Conservation (phyloP, 2,888 invertebrate species). For the Trissolcus brochymenae region DNA sequence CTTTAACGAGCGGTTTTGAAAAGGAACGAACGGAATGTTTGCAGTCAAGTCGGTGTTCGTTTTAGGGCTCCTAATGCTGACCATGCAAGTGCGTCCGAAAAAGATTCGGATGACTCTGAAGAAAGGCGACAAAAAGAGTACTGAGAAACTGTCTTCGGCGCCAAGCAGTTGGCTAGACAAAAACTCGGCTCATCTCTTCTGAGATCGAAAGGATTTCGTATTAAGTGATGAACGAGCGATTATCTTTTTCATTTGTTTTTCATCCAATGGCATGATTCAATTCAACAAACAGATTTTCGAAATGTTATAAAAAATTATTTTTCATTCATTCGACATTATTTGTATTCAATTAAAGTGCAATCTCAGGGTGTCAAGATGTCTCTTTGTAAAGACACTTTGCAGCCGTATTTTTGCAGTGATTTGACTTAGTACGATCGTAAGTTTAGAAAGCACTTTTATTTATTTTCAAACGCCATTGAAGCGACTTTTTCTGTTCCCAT, state of each 20-base stretch:
- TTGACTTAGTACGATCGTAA: neutral
- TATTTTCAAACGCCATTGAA: slow-evolving; percentile 5
- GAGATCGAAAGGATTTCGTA: too few species aligned
- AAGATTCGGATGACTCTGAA: slow-evolving; percentile 19
- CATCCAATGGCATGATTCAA: too few species aligned
- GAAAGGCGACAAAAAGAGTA: slow-evolving; percentile 18
- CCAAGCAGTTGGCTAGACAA: slow-evolving; percentile 8
- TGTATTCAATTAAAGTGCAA: too few species aligned
- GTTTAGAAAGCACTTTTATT: slow-evolving; percentile 5
- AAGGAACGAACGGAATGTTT: slow-evolving; percentile 55
- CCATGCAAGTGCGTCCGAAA: slow-evolving; percentile 6
- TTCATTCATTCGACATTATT: too few species aligned
- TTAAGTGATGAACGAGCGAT: too few species aligned
- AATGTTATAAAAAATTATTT: too few species aligned
- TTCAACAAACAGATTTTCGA: too few species aligned
- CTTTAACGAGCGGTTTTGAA: slow-evolving; percentile 39
- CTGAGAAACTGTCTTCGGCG: slow-evolving; percentile 4
- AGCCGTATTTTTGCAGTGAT: too few species aligned
- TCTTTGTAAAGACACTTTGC: too few species aligned
- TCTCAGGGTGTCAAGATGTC: too few species aligned
- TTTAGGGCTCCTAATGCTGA: slow-evolving; percentile 33
- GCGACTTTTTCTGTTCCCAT: neutral
- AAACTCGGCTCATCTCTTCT: too few species aligned
- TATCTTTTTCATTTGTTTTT: too few species aligned
- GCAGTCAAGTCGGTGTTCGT: slow-evolving; percentile 31